phyloP scores from a whole-genome alignment of 64 coral and sea anemone genomes.

The Pachyseris speciosa region DNA sequence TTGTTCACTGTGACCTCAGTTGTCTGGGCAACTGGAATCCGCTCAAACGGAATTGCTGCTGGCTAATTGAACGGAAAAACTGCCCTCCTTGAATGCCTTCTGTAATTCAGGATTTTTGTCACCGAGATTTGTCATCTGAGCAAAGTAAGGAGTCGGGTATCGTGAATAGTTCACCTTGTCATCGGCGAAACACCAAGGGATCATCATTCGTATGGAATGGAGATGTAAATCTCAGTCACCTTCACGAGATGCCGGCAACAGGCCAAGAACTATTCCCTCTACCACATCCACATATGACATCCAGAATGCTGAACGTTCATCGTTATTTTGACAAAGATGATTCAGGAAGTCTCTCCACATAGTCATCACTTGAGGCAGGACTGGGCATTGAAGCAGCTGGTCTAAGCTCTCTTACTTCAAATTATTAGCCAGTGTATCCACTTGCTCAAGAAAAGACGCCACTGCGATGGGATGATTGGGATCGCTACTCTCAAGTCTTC shows the following conservation, averaged over 20 bases:
- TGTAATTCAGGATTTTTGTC: slow-evolving; percentile 31
- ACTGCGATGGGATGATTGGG: not conserved
- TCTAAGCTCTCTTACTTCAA: slow-evolving; percentile 4
- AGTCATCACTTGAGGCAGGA: not conserved
- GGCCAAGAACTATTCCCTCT: slow-evolving; percentile 22
- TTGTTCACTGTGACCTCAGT: slow-evolving; percentile 52
- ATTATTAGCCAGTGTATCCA: slow-evolving; percentile 7
- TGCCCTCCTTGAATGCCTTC: not conserved
- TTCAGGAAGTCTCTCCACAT: slow-evolving; percentile 9
- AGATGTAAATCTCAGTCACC: slow-evolving; percentile 62
- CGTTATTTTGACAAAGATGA: slow-evolving; percentile 11
- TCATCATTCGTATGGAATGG: slow-evolving; percentile 11
- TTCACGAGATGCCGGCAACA: slow-evolving; percentile 26
- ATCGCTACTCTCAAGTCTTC: not conserved
- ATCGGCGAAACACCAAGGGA: slow-evolving; percentile 66
- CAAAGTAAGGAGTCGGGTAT: slow-evolving; percentile 38
- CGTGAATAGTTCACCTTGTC: slow-evolving; percentile 57
- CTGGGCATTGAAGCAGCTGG: not conserved
- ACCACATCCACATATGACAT: slow-evolving; percentile 51
- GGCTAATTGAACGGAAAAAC: slow-evolving; percentile 57
- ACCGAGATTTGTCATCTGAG: slow-evolving; percentile 40
- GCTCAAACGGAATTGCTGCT: slow-evolving; percentile 11
- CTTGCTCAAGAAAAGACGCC: not conserved
- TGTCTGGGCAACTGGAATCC: slow-evolving; percentile 25
- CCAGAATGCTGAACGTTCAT: slow-evolving; percentile 47